Conservation (phyloP, 2,888 invertebrate species). For the Exocentrus adspersus region DNA sequence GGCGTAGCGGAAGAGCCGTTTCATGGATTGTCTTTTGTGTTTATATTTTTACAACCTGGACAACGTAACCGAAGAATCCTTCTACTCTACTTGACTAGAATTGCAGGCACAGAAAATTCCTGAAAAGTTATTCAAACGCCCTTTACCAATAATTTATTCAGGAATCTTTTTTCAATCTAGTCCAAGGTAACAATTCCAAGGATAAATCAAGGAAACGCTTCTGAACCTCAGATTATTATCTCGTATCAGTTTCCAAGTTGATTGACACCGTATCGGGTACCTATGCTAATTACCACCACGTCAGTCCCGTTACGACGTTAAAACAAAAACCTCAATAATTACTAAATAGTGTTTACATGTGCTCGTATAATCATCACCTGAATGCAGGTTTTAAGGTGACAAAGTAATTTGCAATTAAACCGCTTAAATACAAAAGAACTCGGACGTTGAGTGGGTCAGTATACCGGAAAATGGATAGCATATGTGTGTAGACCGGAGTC, state of each 20-base stretch:
- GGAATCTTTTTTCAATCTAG: too few relatives aligned
- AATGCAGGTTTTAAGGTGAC: not conserved
- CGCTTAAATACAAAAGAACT: not conserved
- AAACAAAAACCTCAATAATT: not conserved
- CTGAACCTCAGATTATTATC: not conserved
- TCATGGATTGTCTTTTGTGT: not conserved
- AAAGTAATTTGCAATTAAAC: not conserved
- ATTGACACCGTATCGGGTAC: not conserved
- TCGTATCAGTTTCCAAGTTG: not conserved
- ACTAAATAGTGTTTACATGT: too few relatives aligned
- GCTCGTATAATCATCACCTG: too few relatives aligned
- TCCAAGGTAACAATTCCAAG: too few relatives aligned
- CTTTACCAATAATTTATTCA: too few relatives aligned
- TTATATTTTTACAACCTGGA: not conserved
- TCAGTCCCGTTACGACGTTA: not conserved
- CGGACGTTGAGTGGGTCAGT: not conserved
- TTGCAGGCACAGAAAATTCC: too few relatives aligned
- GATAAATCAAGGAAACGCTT: too few relatives aligned
- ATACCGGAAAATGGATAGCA: not conserved
- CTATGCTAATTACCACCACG: not conserved
- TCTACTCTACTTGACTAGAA: too few relatives aligned
- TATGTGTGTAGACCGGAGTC: not conserved
- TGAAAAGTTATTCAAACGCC: too few relatives aligned
- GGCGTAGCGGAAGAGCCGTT: slow-evolving; percentile 21
- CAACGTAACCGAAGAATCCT: too few relatives aligned